These are phyloP conservation scores for Hippocampus kuda DNA, from an alignment of 2,797 vertebrate species.

Conservation along the genomic window DNA sequence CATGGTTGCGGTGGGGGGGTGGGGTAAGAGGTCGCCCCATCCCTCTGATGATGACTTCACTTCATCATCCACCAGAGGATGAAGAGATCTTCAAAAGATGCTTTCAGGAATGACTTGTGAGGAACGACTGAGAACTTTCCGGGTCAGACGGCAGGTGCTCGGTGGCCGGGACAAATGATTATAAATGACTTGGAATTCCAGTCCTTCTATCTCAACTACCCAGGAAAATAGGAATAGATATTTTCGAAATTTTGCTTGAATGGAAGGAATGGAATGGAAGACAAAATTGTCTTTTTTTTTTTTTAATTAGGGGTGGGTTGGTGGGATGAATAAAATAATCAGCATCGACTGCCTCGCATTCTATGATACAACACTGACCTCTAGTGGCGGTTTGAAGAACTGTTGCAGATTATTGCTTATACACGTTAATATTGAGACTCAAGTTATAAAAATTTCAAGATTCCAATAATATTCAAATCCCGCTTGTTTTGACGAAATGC, in stretches of 20 bases:
- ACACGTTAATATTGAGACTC: background rate
- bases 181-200: background rate
- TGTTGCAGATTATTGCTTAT: background rate
- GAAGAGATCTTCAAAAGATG: slow-evolving; percentile 8
- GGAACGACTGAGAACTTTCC: background rate
- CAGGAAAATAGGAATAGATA: background rate
- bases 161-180: background rate
- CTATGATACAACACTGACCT: slow-evolving; percentile 43
- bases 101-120: background rate
- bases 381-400: slow-evolving; percentile 32
- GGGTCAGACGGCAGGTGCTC: background rate
- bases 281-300: too few species aligned
- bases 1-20: slow-evolving; percentile 47
- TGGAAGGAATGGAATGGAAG: background rate
- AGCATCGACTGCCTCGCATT: background rate
- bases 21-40: slow-evolving; percentile 30
- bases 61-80: background rate
- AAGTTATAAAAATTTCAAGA: background rate
- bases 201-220: background rate
- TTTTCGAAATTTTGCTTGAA: background rate
- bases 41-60: slow-evolving; percentile 17
- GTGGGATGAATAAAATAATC: background rate
- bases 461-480: background rate
- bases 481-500: background rate
- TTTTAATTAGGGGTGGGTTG: too few species aligned